phyloP scores from a whole-genome alignment of 2,113 vertebrate species.

The Tonatia bakeri region DNA sequence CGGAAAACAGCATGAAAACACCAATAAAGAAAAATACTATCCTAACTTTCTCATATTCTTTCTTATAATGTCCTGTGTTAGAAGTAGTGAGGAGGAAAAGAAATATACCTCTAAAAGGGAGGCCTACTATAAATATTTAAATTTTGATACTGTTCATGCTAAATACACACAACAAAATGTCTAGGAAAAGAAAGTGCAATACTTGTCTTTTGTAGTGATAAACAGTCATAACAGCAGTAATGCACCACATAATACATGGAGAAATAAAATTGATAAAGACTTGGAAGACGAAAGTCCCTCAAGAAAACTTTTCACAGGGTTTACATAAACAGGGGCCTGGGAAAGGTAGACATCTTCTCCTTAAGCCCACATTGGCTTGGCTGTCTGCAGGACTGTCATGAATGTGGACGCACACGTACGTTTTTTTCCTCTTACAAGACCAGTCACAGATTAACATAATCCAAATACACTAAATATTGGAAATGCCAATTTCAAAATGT shows the following conservation, averaged over 20 bases:
- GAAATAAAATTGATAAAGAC: conserved; percentile 70
- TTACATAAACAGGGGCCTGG: conserved; percentile 27
- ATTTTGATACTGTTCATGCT: conserved; percentile 44
- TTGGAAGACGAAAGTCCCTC: conserved; percentile 47
- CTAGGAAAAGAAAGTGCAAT: conserved; percentile 44
- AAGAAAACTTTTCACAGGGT: conserved; percentile 41
- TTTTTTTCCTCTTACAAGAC: neutral
- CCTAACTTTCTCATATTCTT: conserved; percentile 64
- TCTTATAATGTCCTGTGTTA: conserved; percentile 34
- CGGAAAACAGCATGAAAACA: conserved; percentile 71
- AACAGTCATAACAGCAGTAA: conserved; percentile 48
- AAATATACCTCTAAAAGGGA: conserved; percentile 53
- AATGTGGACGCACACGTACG: neutral
- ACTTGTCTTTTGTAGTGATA: conserved; percentile 22
- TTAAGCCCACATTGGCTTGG: conserved; percentile 28
- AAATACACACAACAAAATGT: neutral
- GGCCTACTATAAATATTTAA: conserved; percentile 65
- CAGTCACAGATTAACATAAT: neutral
- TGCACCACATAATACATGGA: conserved; percentile 23
- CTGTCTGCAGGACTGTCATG: neutral
- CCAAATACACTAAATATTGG: neutral
- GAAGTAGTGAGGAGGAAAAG: conserved; percentile 42
- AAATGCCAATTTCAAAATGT: neutral
- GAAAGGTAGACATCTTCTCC: conserved; percentile 50
- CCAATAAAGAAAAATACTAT: conserved; percentile 69